Evolutionary conservation across 2,113 vertebrate genomes (phyloP).

Genomic region (Procavia capensis): DNA sequence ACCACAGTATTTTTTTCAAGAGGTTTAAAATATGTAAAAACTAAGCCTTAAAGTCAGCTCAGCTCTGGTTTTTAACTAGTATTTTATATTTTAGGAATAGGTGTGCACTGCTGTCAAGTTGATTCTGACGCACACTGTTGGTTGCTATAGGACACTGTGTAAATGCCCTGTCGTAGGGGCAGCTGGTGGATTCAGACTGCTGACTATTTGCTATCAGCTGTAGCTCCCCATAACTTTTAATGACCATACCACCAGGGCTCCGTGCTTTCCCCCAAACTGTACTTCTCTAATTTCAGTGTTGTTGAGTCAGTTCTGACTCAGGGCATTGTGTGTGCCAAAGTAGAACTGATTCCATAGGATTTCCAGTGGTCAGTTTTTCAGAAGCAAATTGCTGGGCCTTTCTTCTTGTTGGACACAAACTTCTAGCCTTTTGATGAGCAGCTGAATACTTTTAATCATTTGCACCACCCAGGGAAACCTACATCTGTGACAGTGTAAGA

Average conservation of each 20-base stretch:
- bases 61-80: not conserved
- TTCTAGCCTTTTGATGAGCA: not conserved
- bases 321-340: not conserved
- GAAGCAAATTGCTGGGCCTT: not conserved
- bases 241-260: too few species aligned
- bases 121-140: too few species aligned
- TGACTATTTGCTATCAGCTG: too few species aligned
- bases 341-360: not conserved
- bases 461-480: not conserved
- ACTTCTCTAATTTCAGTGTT: not conserved
- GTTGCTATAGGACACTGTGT: too few species aligned
- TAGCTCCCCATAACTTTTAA: too few species aligned
- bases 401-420: not conserved
- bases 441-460: not conserved
- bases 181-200: too few species aligned
- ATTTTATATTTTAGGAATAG: constrained; percentile 14
- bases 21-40: not conserved
- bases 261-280: not conserved
- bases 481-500: not conserved
- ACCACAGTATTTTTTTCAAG: not conserved
- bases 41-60: not conserved
- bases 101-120: not conserved
- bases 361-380: not conserved
- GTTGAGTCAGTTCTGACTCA: not conserved
- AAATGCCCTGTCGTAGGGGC: too few species aligned